These are phyloP conservation scores for Tenthredo amoena DNA, from an alignment of 2,888 invertebrate genomes.

Conservation along the genomic window DNA sequence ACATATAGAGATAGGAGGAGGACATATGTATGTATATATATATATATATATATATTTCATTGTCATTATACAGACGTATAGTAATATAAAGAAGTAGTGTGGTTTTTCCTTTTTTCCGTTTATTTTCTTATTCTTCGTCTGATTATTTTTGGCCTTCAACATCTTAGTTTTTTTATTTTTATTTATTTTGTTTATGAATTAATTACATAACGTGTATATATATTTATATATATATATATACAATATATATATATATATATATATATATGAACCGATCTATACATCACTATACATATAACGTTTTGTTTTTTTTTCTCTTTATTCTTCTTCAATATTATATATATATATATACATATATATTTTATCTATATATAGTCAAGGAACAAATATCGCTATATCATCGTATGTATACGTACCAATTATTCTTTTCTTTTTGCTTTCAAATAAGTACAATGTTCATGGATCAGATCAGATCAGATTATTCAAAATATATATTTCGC, in stretches of 20 bases:
- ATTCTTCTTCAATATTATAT: background rate
- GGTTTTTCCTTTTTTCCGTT: background rate
- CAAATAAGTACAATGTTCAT: background rate
- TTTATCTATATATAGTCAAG: background rate
- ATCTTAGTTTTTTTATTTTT: background rate
- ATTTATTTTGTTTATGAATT: background rate
- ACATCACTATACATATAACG: background rate
- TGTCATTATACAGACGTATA: slow-evolving; percentile 3
- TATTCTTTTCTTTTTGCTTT: background rate
- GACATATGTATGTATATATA: background rate
- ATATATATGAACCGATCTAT: background rate
- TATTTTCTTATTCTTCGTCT: background rate
- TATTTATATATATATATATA: background rate
- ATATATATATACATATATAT: background rate
- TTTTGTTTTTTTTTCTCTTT: background rate
- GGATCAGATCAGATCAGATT: too few relatives aligned
- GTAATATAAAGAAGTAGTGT: background rate
- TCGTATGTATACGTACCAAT: too few relatives aligned
- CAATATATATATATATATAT: background rate
- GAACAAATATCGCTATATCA: background rate
- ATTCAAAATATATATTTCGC: too few relatives aligned
- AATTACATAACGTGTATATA: background rate
- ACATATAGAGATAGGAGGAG: background rate
- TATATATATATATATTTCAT: background rate
- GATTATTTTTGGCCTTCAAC: background rate